Evolutionary conservation across 1,140 invertebrate species (phyloP).

Genomic region (Drosophila pandora): DNA sequence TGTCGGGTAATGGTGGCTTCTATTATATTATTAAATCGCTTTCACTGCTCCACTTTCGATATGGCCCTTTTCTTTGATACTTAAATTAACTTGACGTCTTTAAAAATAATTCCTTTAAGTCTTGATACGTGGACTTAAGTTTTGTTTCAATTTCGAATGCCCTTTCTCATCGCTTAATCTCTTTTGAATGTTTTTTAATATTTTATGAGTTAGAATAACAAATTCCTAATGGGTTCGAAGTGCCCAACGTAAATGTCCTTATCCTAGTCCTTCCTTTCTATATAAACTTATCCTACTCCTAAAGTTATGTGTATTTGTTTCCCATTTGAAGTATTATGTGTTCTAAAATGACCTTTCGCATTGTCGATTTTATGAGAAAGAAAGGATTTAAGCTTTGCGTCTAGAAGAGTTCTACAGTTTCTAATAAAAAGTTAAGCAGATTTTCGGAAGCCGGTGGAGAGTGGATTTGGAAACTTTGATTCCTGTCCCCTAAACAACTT

Average conservation of each 20-base stretch:
- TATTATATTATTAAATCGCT: slow-evolving; percentile 1
- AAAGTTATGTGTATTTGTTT: too few relatives aligned
- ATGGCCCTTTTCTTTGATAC: neutral
- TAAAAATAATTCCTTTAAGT: too few relatives aligned
- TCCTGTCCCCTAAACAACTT: slow-evolving; percentile 50
- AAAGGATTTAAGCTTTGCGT: slow-evolving; percentile 35
- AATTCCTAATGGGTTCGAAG: slow-evolving; percentile 56
- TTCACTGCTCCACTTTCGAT: neutral
- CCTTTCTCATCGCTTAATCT: slow-evolving; percentile 63
- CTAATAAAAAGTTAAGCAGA: slow-evolving; percentile 69
- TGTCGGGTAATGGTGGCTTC: slow-evolving; percentile 26
- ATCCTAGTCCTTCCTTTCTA: slow-evolving; percentile 54
- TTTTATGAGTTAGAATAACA: slow-evolving; percentile 10
- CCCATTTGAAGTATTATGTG: slow-evolving; percentile 4
- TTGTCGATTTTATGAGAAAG: slow-evolving; percentile 13
- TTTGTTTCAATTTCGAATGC: neutral
- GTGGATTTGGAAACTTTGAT: slow-evolving; percentile 28
- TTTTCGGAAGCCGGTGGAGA: slow-evolving; percentile 39
- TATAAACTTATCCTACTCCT: too few relatives aligned
- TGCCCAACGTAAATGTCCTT: slow-evolving; percentile 52
- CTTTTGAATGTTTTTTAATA: slow-evolving; percentile 63
- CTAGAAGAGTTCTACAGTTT: slow-evolving; percentile 48
- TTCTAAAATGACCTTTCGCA: neutral
- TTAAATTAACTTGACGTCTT: neutral
- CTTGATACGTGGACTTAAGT: too few relatives aligned